Conservation (phyloP, 2,797 vertebrate genomes). For the Florisuga fusca region DNA sequence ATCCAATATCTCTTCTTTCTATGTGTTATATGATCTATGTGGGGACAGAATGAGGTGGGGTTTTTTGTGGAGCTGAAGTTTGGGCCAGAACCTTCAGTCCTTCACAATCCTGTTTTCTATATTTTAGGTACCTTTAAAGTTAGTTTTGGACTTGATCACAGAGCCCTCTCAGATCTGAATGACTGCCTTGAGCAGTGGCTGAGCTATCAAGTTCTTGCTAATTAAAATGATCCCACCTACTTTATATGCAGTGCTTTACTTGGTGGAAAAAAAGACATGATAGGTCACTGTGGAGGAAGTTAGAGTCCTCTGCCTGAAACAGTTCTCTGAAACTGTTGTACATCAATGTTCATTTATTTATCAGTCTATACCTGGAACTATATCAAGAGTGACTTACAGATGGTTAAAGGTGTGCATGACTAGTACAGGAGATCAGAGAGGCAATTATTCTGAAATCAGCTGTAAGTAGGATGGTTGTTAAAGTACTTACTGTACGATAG, state of each 20-base stretch:
- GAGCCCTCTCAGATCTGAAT: not conserved
- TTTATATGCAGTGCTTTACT: not conserved
- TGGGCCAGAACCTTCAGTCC: not conserved
- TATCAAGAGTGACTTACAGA: not conserved
- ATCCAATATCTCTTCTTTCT: not conserved
- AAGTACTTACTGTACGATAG: not conserved
- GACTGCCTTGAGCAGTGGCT: not conserved
- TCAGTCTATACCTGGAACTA: not conserved
- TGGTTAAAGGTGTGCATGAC: not conserved
- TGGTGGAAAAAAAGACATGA: not conserved
- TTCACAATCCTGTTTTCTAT: not conserved
- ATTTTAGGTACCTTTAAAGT: not conserved
- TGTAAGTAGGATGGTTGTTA: conserved; percentile 21
- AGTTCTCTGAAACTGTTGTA: not conserved
- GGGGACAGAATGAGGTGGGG: not conserved
- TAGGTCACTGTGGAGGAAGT: not conserved
- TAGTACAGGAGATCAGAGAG: not conserved
- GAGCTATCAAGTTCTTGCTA: not conserved
- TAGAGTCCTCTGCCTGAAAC: not conserved
- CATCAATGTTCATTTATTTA: not conserved
- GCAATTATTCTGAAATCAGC: conserved; percentile 19
- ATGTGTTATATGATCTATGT: not conserved
- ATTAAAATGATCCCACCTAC: not conserved
- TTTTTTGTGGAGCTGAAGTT: not conserved
- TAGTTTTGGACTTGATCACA: not conserved